Evolutionary conservation across 2,888 invertebrate genomes (phyloP), one percentile per base, ranked within the genome.

Genomic region (Andrena flavipes): DNA sequence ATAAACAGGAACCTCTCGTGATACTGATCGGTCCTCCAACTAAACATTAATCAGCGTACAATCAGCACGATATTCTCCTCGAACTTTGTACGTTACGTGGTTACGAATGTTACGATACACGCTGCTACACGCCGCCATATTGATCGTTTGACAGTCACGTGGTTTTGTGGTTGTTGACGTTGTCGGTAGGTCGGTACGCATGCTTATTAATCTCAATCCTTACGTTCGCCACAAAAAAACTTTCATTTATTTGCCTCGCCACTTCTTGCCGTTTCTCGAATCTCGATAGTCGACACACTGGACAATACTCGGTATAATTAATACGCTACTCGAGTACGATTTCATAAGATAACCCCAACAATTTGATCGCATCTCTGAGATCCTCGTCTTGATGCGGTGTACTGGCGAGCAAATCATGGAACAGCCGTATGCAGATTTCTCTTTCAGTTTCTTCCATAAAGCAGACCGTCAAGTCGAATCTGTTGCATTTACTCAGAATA

Each of bases 381-480:
- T 16, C 23, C 23, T 64, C 13, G 2, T 84, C 20, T 56, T 64
- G 20, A 1, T 16, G 8, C 6, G 8, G 51, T 2, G 6, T 51
- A 13, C 16, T 64, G 0, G 16, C n/a, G 16, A 64, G 62, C 29
- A 88, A 64, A 10, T 67, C n/a, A 13, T 20, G 70, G 13, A 88
- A 87, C 1, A 89, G 68, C 1, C 6, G 35, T 1, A 26, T 48
- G 30, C 88, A 88, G 7, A 60, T 70, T 13, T 35, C 69, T 71
- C 84, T 91, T 10, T 92, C 90, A 4, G 80, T 54, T 20, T 82
- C 56, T 2, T 79, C 70, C 88, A 92, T 87, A 48, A 92, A 92
- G 70, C 64, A 87, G 4, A 92, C 23, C 13, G 88, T 89, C 49
- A 93, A 75, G 30, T 85, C 67, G 68, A 93, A 93, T 84, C 93